Evolutionary conservation across 2,113 vertebrate genomes (phyloP).

Genomic region (Passer domesticus): DNA sequence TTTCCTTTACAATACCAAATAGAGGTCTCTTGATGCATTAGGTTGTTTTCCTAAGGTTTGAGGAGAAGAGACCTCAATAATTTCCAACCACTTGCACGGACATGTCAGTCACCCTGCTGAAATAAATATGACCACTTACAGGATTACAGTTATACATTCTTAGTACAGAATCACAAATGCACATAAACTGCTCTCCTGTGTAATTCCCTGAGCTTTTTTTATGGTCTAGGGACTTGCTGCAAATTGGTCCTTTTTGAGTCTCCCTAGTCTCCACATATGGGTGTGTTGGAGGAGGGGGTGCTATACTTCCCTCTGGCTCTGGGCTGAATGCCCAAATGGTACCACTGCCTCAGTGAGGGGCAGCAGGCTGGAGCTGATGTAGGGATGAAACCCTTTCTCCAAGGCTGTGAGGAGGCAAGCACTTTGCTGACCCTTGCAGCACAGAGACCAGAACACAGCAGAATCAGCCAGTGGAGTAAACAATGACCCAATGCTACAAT

Average conservation of each 20-base stretch:
- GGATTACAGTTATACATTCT: background rate
- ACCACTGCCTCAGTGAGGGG: background rate
- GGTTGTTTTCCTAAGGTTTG: background rate
- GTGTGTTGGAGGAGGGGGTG: background rate
- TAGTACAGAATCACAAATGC: background rate
- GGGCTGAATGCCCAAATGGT: background rate
- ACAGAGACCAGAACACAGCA: background rate
- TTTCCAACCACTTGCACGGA: background rate
- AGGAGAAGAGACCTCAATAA: background rate
- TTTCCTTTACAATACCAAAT: background rate
- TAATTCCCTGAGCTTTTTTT: background rate
- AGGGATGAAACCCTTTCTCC: background rate
- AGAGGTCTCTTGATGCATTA: background rate
- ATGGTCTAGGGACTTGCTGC: background rate
- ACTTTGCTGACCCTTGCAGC: background rate
- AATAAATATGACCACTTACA: background rate
- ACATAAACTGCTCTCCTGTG: background rate
- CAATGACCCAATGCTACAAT: background rate
- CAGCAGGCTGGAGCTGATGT: background rate
- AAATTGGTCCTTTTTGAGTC: background rate
- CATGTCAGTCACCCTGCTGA: background rate
- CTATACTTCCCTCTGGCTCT: background rate
- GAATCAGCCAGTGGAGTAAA: background rate
- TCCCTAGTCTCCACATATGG: background rate
- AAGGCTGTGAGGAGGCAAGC: background rate